Conservation (phyloP, 2,888 invertebrate genomes). For the Trichogramma dendrolimi region DNA sequence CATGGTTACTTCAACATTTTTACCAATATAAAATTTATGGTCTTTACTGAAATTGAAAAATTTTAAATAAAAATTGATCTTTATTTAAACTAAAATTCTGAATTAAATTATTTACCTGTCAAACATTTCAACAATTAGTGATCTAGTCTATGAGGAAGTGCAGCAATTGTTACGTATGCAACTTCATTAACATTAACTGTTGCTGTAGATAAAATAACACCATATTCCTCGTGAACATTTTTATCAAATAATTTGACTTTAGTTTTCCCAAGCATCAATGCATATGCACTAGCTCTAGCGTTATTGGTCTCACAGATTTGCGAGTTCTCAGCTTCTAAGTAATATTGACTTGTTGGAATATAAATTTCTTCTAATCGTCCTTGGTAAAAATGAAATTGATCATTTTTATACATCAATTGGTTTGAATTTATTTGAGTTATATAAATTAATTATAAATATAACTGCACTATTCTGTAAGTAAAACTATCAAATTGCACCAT, state of each 20-base stretch:
- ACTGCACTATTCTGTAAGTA: slow-evolving; percentile 67
- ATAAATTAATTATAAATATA: slow-evolving; percentile 39
- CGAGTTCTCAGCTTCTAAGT: slow-evolving; percentile 63
- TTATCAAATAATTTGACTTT: slow-evolving; percentile 62
- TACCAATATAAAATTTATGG: slow-evolving; percentile 62
- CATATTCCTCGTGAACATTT: slow-evolving; percentile 59
- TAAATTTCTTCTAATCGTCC: slow-evolving; percentile 64
- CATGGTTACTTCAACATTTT: slow-evolving; percentile 55
- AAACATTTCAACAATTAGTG: slow-evolving; percentile 68
- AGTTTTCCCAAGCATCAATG: slow-evolving; percentile 57
- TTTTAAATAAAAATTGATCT: slow-evolving; percentile 7
- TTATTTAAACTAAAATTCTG: background rate
- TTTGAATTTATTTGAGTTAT: background rate
- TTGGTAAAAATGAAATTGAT: slow-evolving; percentile 56
- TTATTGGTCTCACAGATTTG: slow-evolving; percentile 50
- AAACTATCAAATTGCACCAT: slow-evolving; percentile 76
- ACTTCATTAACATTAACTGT: slow-evolving; percentile 68
- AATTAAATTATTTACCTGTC: slow-evolving; percentile 52
- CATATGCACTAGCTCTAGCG: slow-evolving; percentile 52
- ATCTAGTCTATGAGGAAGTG: slow-evolving; percentile 72
- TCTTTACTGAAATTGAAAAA: slow-evolving; percentile 53
- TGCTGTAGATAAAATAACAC: slow-evolving; percentile 62
- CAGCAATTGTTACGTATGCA: slow-evolving; percentile 62
- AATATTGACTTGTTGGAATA: slow-evolving; percentile 70
- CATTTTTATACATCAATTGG: background rate